phyloP scores from a whole-genome alignment of 2,113 vertebrate genomes.

The Oryzias woworae region DNA sequence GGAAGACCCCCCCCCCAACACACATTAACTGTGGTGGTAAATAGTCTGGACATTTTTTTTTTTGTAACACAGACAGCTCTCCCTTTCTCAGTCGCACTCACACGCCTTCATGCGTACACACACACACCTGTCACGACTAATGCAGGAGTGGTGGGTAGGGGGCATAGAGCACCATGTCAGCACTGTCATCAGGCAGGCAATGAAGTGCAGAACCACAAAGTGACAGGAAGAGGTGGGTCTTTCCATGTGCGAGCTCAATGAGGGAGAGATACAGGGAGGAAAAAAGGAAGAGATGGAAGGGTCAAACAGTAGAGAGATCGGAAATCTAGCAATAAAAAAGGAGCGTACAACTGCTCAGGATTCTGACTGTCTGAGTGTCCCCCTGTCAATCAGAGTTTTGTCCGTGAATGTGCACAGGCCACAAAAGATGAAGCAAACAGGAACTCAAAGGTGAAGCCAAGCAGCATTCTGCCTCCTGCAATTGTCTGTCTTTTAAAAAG shows the following conservation, averaged over 20 bases:
- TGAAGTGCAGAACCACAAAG: slow-evolving; percentile 45
- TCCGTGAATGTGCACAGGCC: not conserved
- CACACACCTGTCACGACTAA: slow-evolving; percentile 50
- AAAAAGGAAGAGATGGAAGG: slow-evolving; percentile 4
- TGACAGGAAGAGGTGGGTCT: slow-evolving; percentile 27
- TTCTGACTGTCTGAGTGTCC: not conserved
- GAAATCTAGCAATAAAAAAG: not conserved
- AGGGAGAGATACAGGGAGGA: not conserved
- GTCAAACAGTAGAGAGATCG: slow-evolving; percentile 25
- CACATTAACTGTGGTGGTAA: slow-evolving; percentile 21
- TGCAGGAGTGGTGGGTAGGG: slow-evolving; percentile 40
- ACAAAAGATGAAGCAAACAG: not conserved
- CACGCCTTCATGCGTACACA: slow-evolving; percentile 15
- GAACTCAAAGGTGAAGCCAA: not conserved
- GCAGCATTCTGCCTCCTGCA: not conserved
- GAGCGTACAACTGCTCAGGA: not conserved
- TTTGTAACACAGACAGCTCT: slow-evolving; percentile 12
- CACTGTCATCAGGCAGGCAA: slow-evolving; percentile 54
- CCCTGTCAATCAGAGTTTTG: slow-evolving; percentile 11
- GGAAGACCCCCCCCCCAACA: not conserved
- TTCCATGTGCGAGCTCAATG: not conserved
- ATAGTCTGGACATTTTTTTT: slow-evolving; percentile 18
- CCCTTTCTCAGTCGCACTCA: slow-evolving; percentile 2
- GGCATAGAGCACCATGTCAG: slow-evolving; percentile 54
- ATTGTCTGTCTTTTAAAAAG: too few species aligned